phyloP scores from a whole-genome alignment of 2,113 vertebrate genomes.

The Bos taurus region DNA sequence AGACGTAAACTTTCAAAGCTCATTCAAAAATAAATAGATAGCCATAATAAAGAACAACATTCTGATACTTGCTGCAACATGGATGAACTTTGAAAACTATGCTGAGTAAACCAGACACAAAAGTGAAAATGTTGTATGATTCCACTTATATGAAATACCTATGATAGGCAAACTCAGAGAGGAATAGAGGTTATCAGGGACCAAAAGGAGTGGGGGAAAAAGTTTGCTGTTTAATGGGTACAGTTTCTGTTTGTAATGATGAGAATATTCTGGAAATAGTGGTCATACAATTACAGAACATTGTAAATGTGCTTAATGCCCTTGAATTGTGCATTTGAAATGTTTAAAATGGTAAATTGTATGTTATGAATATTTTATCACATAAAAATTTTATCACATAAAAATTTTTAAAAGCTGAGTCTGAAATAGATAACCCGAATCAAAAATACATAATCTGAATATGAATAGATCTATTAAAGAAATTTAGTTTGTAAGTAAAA shows the following conservation, averaged over 20 bases:
- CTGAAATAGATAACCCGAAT: not conserved
- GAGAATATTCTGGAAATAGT: not conserved
- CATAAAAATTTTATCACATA: not conserved
- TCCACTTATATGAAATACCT: not conserved
- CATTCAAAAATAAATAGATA: not conserved
- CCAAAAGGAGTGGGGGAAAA: not conserved
- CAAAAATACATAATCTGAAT: not conserved
- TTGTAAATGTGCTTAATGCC: not conserved
- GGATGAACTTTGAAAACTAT: not conserved
- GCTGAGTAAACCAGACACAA: not conserved
- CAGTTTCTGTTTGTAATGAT: not conserved
- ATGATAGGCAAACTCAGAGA: not conserved
- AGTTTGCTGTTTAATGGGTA: not conserved
- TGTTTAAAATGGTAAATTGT: not conserved
- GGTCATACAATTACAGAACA: not conserved
- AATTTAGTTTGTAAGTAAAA: not conserved
- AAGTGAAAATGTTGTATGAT: not conserved
- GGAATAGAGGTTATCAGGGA: not conserved
- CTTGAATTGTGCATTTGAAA: not conserved
- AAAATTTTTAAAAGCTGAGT: not conserved
- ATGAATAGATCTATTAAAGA: not conserved
- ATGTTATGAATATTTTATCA: not conserved
- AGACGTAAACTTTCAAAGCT: not conserved
- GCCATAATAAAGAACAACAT: not conserved
- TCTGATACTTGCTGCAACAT: not conserved